Percentiles rank a stretch among this genome's conserved stretches.
phyloP scores from a whole-genome alignment of 2,888 invertebrate species.

The Drosophila kokeensis region DNA sequence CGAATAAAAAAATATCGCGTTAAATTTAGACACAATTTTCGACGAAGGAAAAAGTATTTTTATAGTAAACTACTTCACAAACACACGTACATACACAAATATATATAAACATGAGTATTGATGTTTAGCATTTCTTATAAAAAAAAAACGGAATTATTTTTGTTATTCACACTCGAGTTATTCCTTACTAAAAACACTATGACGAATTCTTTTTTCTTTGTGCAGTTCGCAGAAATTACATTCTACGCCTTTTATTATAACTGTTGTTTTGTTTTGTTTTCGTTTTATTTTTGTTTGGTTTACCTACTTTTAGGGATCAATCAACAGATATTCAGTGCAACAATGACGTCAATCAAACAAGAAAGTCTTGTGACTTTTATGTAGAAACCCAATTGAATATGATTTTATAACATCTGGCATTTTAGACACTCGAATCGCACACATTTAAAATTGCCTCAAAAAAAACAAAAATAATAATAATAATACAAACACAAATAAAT shows the following conservation, averaged over 20 bases:
- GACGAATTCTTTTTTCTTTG: constrained; percentile 19
- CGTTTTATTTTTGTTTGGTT: neutral
- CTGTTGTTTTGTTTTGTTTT: constrained; percentile 1
- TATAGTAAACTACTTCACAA: neutral
- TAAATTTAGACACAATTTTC: constrained; percentile 28
- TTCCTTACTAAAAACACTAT: constrained; percentile 1
- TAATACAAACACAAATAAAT: constrained; percentile 6
- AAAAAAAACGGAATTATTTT: neutral
- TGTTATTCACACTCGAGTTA: neutral
- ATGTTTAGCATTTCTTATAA: neutral
- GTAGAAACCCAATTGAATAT: constrained; percentile 25
- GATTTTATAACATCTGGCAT: constrained; percentile 42
- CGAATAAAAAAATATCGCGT: constrained; percentile 28
- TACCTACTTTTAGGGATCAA: neutral
- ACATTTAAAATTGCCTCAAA: constrained; percentile 41
- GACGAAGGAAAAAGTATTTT: neutral
- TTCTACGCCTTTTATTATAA: neutral
- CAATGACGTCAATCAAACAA: constrained; percentile 34
- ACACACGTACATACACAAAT: neutral
- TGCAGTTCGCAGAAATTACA: constrained; percentile 6
- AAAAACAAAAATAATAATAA: constrained; percentile 21
- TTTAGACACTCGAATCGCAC: constrained; percentile 16
- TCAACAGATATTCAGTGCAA: constrained; percentile 7
- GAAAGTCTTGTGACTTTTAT: constrained; percentile 35
- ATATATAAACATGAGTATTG: neutral